These are phyloP conservation scores for Micronycteris hirsuta DNA, from an alignment of 2,113 vertebrate species.

Conservation along the genomic window DNA sequence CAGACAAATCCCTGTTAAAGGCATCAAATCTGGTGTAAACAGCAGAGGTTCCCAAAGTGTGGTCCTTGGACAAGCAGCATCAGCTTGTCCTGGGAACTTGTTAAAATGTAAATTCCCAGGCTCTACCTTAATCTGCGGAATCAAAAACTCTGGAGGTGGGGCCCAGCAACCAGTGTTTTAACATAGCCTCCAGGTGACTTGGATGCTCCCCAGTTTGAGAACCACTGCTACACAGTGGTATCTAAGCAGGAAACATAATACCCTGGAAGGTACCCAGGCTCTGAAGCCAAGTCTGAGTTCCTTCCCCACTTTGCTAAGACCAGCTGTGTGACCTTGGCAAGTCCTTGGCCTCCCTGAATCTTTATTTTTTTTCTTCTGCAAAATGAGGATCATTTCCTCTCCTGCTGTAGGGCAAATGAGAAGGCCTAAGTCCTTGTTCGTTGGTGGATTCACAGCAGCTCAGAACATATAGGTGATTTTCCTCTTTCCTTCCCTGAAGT, in stretches of 20 bases:
- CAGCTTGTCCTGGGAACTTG: neutral
- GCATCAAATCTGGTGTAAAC: neutral
- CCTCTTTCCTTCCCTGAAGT: neutral
- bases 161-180: neutral
- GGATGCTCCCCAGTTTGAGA: neutral
- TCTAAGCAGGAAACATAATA: neutral
- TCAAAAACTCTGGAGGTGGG: neutral
- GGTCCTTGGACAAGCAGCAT: neutral
- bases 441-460: neutral
- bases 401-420: neutral
- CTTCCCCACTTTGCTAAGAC: neutral
- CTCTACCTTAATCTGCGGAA: neutral
- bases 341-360: neutral
- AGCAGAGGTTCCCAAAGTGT: neutral
- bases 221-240: neutral
- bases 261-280: neutral
- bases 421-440: neutral
- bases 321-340: neutral
- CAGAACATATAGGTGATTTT: neutral
- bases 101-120: neutral
- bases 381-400: neutral
- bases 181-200: neutral
- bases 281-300: neutral
- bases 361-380: neutral
- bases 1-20: neutral